Conservation (phyloP, 2,888 invertebrate genomes). For the Pterobdella sp. region DNA sequence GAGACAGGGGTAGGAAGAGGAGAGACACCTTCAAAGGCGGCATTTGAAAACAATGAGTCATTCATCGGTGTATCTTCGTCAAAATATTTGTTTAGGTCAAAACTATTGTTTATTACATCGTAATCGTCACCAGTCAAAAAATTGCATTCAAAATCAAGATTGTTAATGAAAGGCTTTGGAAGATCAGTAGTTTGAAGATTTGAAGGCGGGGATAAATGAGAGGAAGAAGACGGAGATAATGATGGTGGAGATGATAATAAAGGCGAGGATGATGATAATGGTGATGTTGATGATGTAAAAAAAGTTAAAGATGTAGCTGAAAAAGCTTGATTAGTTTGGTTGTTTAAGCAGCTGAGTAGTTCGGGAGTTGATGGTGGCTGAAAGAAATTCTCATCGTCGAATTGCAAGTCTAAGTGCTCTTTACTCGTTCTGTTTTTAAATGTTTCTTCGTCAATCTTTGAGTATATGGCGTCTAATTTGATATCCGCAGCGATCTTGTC, state of each 20-base stretch:
- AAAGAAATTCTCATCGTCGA: neutral
- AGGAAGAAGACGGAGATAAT: neutral
- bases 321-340: neutral
- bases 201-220: neutral
- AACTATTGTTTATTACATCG: neutral
- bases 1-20: neutral
- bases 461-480: neutral
- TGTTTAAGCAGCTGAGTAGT: constrained; percentile 1
- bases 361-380: neutral
- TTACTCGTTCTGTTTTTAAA: neutral
- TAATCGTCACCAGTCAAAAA: constrained; percentile 2
- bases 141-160: neutral
- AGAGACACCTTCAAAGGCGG: constrained; percentile 3
- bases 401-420: neutral
- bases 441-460: neutral
- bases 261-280: neutral
- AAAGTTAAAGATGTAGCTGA: neutral
- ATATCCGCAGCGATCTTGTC: neutral
- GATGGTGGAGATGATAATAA: neutral
- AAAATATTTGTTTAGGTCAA: constrained; percentile 6
- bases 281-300: neutral
- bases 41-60: neutral
- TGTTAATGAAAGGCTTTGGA: neutral
- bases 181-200: too few relatives aligned
- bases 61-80: neutral